Conservation (phyloP, 2,113 vertebrate genomes). For the Etia nguti region DNA sequence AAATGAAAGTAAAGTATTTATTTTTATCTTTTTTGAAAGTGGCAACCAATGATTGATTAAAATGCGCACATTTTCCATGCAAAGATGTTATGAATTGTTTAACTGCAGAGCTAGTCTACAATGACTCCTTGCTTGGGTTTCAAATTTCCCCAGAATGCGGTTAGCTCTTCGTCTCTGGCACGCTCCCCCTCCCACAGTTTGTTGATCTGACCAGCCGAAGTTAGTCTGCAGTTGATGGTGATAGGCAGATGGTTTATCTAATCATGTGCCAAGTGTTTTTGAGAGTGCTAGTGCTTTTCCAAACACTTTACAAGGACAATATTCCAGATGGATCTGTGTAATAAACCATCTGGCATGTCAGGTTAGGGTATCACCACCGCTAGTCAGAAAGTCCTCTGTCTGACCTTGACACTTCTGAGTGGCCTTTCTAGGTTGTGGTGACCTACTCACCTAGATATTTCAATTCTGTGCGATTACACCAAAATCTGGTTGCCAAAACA, state of each 20-base stretch:
- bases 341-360: neutral
- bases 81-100: neutral
- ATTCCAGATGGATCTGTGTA: neutral
- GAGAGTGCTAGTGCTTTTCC: neutral
- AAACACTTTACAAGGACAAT: neutral
- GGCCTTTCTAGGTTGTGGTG: neutral
- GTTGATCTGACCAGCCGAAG: neutral
- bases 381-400: neutral
- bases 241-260: neutral
- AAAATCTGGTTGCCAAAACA: neutral
- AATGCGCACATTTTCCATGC: neutral
- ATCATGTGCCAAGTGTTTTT: neutral
- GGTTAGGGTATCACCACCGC: neutral
- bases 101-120: neutral
- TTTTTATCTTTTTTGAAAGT: neutral
- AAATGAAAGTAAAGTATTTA: neutral
- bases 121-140: neutral
- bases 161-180: neutral
- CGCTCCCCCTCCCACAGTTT: neutral
- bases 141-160: neutral
- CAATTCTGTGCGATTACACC: neutral
- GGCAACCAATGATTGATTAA: neutral
- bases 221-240: neutral
- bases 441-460: neutral
- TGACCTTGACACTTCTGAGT: neutral